A percentile compares a stretch with the other conserved stretches of the same genome.
Evolutionary conservation across 2,888 invertebrate genomes (phyloP).

Genomic region (Theristus sp.): DNA sequence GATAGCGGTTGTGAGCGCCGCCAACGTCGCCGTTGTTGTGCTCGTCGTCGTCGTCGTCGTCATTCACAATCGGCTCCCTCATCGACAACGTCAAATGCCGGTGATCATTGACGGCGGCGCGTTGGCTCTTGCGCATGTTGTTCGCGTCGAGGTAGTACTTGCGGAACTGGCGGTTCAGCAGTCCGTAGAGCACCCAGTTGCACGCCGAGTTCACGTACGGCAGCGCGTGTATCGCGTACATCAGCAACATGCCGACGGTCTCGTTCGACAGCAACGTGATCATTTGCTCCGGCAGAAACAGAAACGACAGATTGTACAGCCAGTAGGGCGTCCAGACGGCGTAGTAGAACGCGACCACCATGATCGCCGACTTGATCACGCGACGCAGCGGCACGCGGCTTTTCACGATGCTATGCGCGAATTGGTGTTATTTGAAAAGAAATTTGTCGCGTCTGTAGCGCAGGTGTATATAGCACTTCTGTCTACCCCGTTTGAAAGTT

Average conservation of each 20-base stretch:
- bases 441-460: no score
- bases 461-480: no score
- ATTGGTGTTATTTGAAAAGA: no score
- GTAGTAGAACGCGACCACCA: slow-evolving; percentile 1
- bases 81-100: no score
- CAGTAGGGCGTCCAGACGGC: slow-evolving; percentile 1
- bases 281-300: no score
- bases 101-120: no score
- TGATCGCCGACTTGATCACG: background rate
- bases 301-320: background rate
- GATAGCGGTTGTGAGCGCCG: no score
- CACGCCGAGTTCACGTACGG: background rate
- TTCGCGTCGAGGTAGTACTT: background rate
- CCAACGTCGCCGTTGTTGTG: no score
- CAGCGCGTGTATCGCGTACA: background rate
- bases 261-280: background rate
- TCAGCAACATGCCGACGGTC: background rate
- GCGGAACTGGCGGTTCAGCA: background rate
- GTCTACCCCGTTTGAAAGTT: no score
- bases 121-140: no score
- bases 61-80: no score
- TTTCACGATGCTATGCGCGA: background rate
- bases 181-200: slow-evolving; percentile 1
- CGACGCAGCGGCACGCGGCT: background rate
- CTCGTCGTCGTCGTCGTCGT: no score